Base-by-base conservation (phyloP, 2,797 vertebrate genomes). In the Pseudotriccus pelzelni region DNA sequence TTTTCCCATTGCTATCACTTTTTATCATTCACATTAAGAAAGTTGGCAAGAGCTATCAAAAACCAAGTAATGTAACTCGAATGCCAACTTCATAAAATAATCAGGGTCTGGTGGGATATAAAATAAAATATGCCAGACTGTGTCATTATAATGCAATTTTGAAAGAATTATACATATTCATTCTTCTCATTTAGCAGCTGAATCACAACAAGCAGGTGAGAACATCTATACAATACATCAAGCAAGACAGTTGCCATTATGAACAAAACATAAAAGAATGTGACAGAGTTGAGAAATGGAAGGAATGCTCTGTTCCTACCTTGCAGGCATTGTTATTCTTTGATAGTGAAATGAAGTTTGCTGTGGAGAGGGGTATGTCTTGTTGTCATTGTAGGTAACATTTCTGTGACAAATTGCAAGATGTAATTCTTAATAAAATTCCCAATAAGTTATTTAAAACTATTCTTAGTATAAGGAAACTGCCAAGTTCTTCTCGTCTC, bases 131-230 rank as follows among this genome's bases (percentile, higher is more conserved):
- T 94, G 90, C 96, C 97, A 97, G 86, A 88, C 87, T 94, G 74
- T 95, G 90, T 97, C 96, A 97, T 97, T 97, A 93, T 95, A 95
- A 97, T 95, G 78, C 84, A 96, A 81, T 97, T 96, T 96, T 95
- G 92, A 93, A 94, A 92, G 96, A 96, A 97, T 97, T 97, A 97
- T 97, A 94, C 97, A 97, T 97, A 98, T 98, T 97, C 94, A 97
- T 97, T 96, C 82, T 94, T 84, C 90, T 97, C 87, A 37, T 97
- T 98, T 98, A 98, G 96, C 94, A 96, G 86, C 93, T 94, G 96
- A 97, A 97, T 98, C 96, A 97, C 97, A 98, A 97, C 60, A 97
- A 97, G 95, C 96, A 97, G 96, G 96, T 97, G 94, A 97, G 94
- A 97, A 95, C 96, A 94, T 96, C 90, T 82, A 93, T 95, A 93